These are phyloP conservation scores for Eueremaeus valkanovi DNA, from an alignment of 2,888 invertebrate species.

Conservation along the genomic window DNA sequence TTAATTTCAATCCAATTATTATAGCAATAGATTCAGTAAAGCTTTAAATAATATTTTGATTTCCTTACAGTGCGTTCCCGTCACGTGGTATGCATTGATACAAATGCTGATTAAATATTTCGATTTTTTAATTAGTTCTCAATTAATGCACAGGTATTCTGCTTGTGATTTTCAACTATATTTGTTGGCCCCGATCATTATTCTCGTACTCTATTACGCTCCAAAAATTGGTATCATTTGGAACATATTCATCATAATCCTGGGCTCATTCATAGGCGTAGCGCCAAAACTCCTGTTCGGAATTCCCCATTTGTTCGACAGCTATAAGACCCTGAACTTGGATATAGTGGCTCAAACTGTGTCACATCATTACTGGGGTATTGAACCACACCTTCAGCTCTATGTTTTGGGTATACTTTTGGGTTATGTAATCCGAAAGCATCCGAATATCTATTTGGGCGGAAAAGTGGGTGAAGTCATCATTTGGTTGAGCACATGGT, in stretches of 20 bases:
- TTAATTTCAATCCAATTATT: too few relatives aligned
- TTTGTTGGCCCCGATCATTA: slow-evolving; percentile 23
- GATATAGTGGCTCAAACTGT: not conserved
- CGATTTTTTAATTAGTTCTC: not conserved
- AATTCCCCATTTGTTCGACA: not conserved
- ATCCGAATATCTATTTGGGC: not conserved
- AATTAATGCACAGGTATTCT: not conserved
- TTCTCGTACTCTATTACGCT: not conserved
- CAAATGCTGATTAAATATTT: not conserved
- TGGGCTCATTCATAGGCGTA: slow-evolving; percentile 2
- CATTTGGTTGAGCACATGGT: not conserved
- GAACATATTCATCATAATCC: not conserved
- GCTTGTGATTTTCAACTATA: slow-evolving; percentile 5
- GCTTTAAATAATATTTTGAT: too few relatives aligned
- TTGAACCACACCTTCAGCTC: not conserved
- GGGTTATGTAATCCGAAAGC: not conserved
- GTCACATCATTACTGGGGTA: not conserved
- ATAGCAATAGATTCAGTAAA: too few relatives aligned
- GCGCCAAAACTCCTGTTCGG: slow-evolving; percentile 4
- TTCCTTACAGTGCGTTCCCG: too few relatives aligned
- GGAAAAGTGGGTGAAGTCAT: not conserved
- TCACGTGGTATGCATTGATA: too few relatives aligned
- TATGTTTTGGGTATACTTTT: not conserved
- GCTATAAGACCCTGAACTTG: not conserved
- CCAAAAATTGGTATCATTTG: not conserved